phyloP scores from a whole-genome alignment of 2,888 invertebrate genomes.

The Lepidochrysops patricia region DNA sequence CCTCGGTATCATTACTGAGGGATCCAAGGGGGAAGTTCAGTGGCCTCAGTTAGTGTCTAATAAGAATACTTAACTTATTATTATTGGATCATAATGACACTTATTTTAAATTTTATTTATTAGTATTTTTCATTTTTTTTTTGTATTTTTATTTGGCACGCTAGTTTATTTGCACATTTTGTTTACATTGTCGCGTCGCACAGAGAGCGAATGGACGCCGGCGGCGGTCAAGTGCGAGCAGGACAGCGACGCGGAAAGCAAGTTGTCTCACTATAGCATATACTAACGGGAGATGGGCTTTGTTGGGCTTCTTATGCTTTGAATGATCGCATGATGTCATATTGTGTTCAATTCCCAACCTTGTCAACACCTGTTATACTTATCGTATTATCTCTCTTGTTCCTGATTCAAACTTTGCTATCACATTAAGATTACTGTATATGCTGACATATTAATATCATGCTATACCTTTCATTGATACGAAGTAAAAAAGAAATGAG shows the following conservation, averaged over 20 bases:
- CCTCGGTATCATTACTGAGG: too few relatives aligned
- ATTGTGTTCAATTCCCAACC: too few relatives aligned
- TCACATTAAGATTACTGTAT: too few relatives aligned
- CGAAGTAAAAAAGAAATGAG: too few relatives aligned
- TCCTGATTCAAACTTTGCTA: too few relatives aligned
- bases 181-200: constrained; percentile 32
- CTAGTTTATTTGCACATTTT: constrained; percentile 26
- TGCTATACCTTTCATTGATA: too few relatives aligned
- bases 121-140: constrained; percentile 26
- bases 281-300: neutral
- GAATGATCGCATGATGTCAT: too few relatives aligned
- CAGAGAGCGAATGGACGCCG: constrained; percentile 43
- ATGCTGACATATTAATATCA: too few relatives aligned
- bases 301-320: neutral
- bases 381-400: too few relatives aligned
- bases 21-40: too few relatives aligned
- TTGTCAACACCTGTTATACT: too few relatives aligned
- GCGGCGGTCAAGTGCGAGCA: constrained; percentile 42
- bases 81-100: neutral
- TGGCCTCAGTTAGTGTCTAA: too few relatives aligned
- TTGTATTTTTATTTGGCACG: constrained; percentile 25
- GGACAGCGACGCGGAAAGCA: constrained; percentile 59
- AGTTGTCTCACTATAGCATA: constrained; percentile 33
- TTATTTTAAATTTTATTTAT: neutral
- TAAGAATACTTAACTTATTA: neutral